phyloP scores from a whole-genome alignment of 2,113 vertebrate genomes.

The Pomatorhinus ruficollis region DNA sequence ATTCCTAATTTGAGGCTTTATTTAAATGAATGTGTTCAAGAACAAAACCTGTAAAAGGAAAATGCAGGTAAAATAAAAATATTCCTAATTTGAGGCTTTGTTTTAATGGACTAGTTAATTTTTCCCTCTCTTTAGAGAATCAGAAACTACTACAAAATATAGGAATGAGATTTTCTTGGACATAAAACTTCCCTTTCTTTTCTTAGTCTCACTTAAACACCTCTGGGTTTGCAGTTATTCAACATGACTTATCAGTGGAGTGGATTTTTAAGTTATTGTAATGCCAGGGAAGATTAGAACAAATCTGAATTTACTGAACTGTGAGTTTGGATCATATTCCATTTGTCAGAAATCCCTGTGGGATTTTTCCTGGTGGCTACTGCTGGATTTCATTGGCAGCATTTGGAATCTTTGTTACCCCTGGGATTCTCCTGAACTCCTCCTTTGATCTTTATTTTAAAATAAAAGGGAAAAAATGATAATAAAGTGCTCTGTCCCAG shows the following conservation, averaged over 20 bases:
- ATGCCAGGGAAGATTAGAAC: background rate
- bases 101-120: background rate
- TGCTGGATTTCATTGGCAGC: background rate
- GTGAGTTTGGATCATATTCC: background rate
- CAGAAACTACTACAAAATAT: background rate
- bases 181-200: background rate
- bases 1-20: background rate
- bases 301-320: background rate
- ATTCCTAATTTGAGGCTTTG: background rate
- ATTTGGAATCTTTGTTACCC: background rate
- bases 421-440: background rate
- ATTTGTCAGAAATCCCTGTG: background rate
- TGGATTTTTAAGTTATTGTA: background rate
- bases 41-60: background rate
- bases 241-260: accelerated
- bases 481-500: accelerated
- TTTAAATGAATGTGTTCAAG: background rate
- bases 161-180: background rate
- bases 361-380: background rate
- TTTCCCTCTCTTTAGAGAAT: background rate
- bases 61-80: background rate
- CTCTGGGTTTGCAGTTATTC: background rate
- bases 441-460: background rate
- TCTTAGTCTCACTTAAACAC: background rate
- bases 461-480: background rate